phyloP scores from a whole-genome alignment of 2,113 vertebrate genomes.

The Polyodon spathula region DNA sequence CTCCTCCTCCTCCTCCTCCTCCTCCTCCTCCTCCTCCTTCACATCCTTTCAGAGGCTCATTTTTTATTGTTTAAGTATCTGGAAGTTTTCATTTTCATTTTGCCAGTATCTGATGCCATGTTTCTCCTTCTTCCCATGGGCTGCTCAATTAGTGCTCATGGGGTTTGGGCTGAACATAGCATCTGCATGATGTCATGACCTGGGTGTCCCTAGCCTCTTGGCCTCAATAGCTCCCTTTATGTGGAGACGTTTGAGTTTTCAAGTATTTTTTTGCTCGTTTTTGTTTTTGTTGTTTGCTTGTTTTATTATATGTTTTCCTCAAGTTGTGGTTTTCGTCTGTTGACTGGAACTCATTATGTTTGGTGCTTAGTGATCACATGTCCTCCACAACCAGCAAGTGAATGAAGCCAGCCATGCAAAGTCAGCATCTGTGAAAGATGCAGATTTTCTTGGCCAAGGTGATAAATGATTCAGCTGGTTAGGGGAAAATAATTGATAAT shows the following conservation, averaged over 20 bases:
- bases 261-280: conserved; percentile 32
- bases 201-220: conserved; percentile 16
- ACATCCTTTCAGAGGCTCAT: not conserved
- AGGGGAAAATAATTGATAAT: too few species aligned
- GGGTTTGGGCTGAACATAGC: conserved; percentile 15
- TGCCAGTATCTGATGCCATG: conserved; percentile 4
- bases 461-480: too few species aligned
- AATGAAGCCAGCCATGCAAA: conserved; percentile 5
- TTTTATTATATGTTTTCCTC: conserved; percentile 21
- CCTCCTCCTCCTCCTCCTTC: conserved; percentile 25
- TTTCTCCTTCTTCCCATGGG: conserved; percentile 5
- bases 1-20: conserved; percentile 3
- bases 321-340: conserved; percentile 23
- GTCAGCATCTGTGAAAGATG: not conserved
- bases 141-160: conserved; percentile 8
- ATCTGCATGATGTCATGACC: conserved; percentile 18
- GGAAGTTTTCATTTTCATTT: conserved; percentile 24
- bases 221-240: conserved; percentile 17
- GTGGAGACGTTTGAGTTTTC: conserved; percentile 20
- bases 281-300: conserved; percentile 21
- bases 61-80: conserved; percentile 2
- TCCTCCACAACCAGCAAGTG: conserved; percentile 7
- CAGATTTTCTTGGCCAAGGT: not conserved
- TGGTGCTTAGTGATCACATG: conserved; percentile 14
- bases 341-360: conserved; percentile 18